A percentile compares a stretch with the other conserved stretches of the same genome.
These are phyloP conservation scores for Drosophila prolongata DNA, from an alignment of 2,888 invertebrate genomes.

Conservation along the genomic window DNA sequence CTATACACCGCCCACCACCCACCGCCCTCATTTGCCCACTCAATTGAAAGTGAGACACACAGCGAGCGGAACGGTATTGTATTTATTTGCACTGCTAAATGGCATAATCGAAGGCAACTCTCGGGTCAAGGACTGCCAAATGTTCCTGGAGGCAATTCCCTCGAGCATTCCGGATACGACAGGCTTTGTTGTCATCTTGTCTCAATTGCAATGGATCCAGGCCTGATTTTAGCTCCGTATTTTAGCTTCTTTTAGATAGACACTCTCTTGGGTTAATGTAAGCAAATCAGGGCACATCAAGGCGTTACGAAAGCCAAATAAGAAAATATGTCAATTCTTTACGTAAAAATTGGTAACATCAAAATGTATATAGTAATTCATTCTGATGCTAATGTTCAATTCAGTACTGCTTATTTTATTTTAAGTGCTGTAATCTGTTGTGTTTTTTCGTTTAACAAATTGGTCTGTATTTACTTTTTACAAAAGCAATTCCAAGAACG, in stretches of 20 bases:
- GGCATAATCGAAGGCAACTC: slow-evolving; percentile 68
- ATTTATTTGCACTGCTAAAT: slow-evolving; percentile 78
- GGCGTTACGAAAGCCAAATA: too few relatives aligned
- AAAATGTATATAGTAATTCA: too few relatives aligned
- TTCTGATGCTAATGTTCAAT: too few relatives aligned
- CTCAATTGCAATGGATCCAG: slow-evolving; percentile 17
- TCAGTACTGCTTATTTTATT: too few relatives aligned
- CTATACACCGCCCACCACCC: neutral
- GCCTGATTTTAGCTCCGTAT: neutral
- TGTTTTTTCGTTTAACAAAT: too few relatives aligned
- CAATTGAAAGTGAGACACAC: slow-evolving; percentile 70
- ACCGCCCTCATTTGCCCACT: slow-evolving; percentile 8
- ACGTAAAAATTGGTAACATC: too few relatives aligned
- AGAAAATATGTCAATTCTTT: too few relatives aligned
- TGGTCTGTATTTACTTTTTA: too few relatives aligned
- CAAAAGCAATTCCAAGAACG: too few relatives aligned
- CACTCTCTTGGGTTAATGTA: slow-evolving; percentile 8
- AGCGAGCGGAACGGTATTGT: slow-evolving; percentile 62
- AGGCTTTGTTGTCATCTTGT: slow-evolving; percentile 29
- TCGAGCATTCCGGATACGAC: slow-evolving; percentile 7
- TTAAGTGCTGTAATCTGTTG: too few relatives aligned
- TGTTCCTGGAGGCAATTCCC: slow-evolving; percentile 4
- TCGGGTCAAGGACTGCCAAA: slow-evolving; percentile 33
- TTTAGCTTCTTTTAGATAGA: slow-evolving; percentile 4
- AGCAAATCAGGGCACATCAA: neutral